Conservation (phyloP, 1,140 invertebrate genomes). For the Dendroctonus ponderosae region DNA sequence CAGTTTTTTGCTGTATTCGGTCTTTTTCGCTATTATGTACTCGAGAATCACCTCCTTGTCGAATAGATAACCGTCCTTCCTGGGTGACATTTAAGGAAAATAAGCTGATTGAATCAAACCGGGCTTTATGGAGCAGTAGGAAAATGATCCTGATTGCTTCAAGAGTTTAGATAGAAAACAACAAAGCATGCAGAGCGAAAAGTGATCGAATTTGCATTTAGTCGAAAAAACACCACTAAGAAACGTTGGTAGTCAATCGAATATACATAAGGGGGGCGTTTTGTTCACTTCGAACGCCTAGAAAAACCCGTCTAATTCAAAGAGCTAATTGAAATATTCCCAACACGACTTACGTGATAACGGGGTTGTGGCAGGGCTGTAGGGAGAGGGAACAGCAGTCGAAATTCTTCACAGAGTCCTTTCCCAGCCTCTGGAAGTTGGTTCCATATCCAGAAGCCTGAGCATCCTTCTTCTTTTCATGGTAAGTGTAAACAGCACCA, state of each 20-base stretch:
- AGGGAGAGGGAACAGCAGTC: conserved; percentile 97
- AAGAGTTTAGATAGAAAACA: too few species aligned
- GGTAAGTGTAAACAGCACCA: conserved; percentile 96
- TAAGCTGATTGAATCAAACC: neutral
- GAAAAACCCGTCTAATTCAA: too few species aligned
- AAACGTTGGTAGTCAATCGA: too few species aligned
- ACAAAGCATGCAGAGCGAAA: too few species aligned
- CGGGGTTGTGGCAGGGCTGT: conserved; percentile 90
- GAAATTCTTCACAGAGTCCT: conserved; percentile 97
- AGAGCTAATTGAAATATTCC: too few species aligned
- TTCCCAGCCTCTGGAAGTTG: conserved; percentile 80
- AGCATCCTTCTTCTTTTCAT: conserved; percentile 97
- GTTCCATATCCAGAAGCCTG: conserved; percentile 88
- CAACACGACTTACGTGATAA: conserved; percentile 68
- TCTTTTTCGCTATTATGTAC: conserved; percentile 95
- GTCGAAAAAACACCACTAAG: too few species aligned
- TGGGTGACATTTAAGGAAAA: conserved; percentile 50
- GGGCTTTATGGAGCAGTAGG: too few species aligned
- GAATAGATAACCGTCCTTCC: conserved; percentile 90
- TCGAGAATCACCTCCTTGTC: conserved; percentile 97
- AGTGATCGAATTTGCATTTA: too few species aligned
- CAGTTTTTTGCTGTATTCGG: conserved; percentile 82
- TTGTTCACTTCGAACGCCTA: too few species aligned
- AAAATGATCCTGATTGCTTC: neutral
- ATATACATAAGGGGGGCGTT: too few species aligned